Evolutionary conservation across 2,888 invertebrate species (phyloP), one percentile per base, ranked within the genome.

Genomic region (Cephus pulcher): DNA sequence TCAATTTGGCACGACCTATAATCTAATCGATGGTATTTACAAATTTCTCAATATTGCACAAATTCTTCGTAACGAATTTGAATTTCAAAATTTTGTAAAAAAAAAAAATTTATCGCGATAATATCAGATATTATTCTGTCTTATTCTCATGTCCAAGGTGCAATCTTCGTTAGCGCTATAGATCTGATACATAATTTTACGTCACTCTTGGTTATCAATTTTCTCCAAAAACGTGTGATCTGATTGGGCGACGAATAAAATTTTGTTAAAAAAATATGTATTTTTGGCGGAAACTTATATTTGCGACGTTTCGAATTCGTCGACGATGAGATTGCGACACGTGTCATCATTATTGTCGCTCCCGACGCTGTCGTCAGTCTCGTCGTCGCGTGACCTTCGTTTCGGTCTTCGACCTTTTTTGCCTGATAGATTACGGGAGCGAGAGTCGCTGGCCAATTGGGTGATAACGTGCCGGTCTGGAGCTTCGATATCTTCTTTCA

Each of bases 321-420:
- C 15, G 56, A 56, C 56, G 9, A 23, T 9, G 23, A 23, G 23
- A 56, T 2, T 23, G 56, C 23, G 23, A 9, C 23, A 23, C 56
- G 23, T 9, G 56, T 23, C 56, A 15, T 56, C 56, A 2, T 23
- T 23, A 15, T 23, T 6, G 23, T 56, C 23, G 56, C 23, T 56
- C 56, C 9, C 71, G 71, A 71, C 71, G 71, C 71, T 33, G 71
- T 71, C 71, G 71, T 33, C 71, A 34, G 71, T 33, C 71, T 32
- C 71, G 71, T 34, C 32, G 32, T 71, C 71, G 71, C 12, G 12
- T 30, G 70, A 70, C 70, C 71, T 71, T 71, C 12, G 32, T 23
- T 71, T 34, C 32, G 71, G 71, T 71, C 32, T 71, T 71, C 71
- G 34, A 71, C 71, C 32, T 71, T 71, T 32, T 71, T 71, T 71